A percentile compares a stretch with the other conserved stretches of the same genome.
These are phyloP conservation scores for Pseudorectes ferrugineus DNA, from an alignment of 2,113 vertebrate genomes.

Conservation along the genomic window DNA sequence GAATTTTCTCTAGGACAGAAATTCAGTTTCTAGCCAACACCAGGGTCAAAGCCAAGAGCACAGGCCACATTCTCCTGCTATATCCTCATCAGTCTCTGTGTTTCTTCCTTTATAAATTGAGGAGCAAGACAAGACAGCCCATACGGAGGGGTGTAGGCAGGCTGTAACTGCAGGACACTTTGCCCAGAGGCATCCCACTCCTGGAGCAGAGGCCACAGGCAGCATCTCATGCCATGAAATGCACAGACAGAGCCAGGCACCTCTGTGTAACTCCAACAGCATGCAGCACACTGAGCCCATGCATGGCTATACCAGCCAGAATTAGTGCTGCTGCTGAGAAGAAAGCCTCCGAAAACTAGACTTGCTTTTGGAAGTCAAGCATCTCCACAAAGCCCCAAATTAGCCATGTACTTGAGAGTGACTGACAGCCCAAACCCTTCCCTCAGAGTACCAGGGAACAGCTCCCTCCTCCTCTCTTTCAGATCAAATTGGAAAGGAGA, in stretches of 20 bases:
- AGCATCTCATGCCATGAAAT: background rate
- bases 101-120: background rate
- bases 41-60: background rate
- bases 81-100: background rate
- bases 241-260: fast-evolving
- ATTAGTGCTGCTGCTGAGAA: background rate
- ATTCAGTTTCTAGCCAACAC: background rate
- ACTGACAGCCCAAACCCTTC: slow-evolving; percentile 9
- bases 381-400: background rate
- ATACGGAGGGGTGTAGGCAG: background rate
- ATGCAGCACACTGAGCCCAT: background rate
- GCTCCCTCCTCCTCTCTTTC: slow-evolving; percentile 18
- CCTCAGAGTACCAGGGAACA: background rate
- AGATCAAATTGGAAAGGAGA: slow-evolving; percentile 29
- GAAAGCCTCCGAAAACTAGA: background rate
- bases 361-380: background rate
- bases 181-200: background rate
- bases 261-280: background rate
- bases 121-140: background rate
- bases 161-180: background rate
- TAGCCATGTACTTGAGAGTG: background rate
- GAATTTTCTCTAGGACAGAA: background rate
- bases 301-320: background rate
- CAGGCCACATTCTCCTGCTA: background rate
- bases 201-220: fast-evolving